Base-by-base conservation (phyloP, 2,113 vertebrate genomes). In the Scolopax mira region DNA sequence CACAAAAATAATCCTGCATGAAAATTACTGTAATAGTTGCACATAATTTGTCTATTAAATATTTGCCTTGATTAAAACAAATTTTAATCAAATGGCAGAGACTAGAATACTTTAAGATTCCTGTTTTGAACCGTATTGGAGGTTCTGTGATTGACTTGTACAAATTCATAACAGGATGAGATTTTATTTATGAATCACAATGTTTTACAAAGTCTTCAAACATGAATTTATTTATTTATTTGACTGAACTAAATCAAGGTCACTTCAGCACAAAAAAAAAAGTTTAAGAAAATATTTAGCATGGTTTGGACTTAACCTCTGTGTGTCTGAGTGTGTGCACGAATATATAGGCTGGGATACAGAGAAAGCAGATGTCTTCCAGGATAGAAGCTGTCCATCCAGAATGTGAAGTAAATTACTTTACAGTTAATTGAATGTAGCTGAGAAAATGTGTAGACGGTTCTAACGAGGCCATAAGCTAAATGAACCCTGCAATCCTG, bases 271-370 rank as follows among this genome's bases (percentile, higher is more conserved):
- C 74, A 91, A 94, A 94, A 44, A 74, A 88, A 44, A 30, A 18
- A 3, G n/a, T 11, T 61, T 58, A n/a, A 42, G 69, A 96, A 96
- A 96, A 77, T 93, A 97, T 94, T 97, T 96, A 88, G 91, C 96
- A 95, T 97, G 96, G 95, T 97, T 97, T 95, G 92, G 96, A 94
- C n/a, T 93, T 96, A 93, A 95, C 86, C 73, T 84, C 44, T 85
- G 65, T 93, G 61, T 85, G 88, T 96, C 82, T 88, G 60, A 81
- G 58, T 94, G 79, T 42, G 77, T 85, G 88, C 92, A 93, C 88
- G 3, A 41, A 64, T 78, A 89, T 4, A 58, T 64, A 78, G 73
- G 46, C 28, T 75, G 78, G 42, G 48, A 72, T 64, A n/a, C 52
- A 84, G 31, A 84, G 77, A 89, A 90, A 90, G 61, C 28, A 52